A percentile compares a stretch with the other conserved stretches of the same genome.
These are phyloP conservation scores for Danio albolineatus DNA, from an alignment of 2,797 vertebrate species.

Conservation along the genomic window DNA sequence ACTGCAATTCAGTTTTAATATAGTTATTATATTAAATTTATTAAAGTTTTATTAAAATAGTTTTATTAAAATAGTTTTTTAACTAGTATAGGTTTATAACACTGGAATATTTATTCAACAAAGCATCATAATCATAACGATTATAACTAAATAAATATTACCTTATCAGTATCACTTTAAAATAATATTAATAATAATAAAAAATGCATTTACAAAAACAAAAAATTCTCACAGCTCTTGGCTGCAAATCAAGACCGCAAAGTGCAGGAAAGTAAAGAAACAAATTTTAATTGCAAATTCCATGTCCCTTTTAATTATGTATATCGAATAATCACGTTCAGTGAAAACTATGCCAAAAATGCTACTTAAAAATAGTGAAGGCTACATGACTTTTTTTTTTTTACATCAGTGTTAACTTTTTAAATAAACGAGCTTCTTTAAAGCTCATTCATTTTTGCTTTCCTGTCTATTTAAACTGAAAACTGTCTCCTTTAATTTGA, in stretches of 20 bases:
- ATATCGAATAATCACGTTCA: neutral
- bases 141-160: too few relatives aligned
- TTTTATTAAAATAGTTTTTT: too few relatives aligned
- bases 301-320: neutral
- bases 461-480: neutral
- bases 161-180: neutral
- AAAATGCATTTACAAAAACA: neutral
- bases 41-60: too few relatives aligned
- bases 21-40: too few relatives aligned
- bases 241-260: neutral
- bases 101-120: neutral
- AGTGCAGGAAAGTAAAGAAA: neutral
- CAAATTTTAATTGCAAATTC: neutral
- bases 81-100: neutral
- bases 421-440: neutral
- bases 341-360: neutral
- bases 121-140: neutral
- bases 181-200: neutral
- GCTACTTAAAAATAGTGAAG: neutral
- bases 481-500: neutral
- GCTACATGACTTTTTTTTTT: neutral
- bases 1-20: too few relatives aligned
- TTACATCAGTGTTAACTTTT: neutral
- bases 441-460: neutral
- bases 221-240: neutral